phyloP scores from a whole-genome alignment of 2,888 invertebrate genomes.

The Plemyria rubiginata region DNA sequence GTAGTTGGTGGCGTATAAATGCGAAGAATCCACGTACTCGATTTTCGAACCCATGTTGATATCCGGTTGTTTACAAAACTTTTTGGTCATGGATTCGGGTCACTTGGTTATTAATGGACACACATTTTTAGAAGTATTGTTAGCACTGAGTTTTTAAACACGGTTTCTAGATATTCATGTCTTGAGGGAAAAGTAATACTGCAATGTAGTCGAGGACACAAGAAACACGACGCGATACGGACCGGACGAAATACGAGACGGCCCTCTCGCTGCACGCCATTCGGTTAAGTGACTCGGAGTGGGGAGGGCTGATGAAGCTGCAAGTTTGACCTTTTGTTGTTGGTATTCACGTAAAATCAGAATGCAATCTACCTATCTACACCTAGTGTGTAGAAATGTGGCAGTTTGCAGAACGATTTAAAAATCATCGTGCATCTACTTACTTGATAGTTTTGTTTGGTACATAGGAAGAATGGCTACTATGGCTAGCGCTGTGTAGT shows the following conservation, averaged over 20 bases:
- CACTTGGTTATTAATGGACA: conserved; percentile 53
- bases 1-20: conserved; percentile 95
- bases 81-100: conserved; percentile 47
- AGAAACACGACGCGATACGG: conserved; percentile 72
- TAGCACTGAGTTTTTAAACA: conserved; percentile 48
- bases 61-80: conserved; percentile 62
- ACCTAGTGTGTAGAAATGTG: conserved; percentile 3
- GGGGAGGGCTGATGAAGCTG: conserved; percentile 75
- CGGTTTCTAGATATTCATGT: conserved; percentile 59
- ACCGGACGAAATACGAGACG: conserved; percentile 55
- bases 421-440: too few relatives aligned
- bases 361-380: too few relatives aligned
- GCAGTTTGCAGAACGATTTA: conserved; percentile 1
- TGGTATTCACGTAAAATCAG: conserved; percentile 32
- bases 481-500: too few relatives aligned
- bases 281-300: conserved; percentile 62
- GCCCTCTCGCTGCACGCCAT: conserved; percentile 75
- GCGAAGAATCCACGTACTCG: conserved; percentile 95
- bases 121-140: conserved; percentile 54
- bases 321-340: conserved; percentile 60
- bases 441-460: too few relatives aligned
- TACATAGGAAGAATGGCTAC: too few relatives aligned
- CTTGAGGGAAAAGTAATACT: conserved; percentile 58
- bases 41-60: conserved; percentile 94
- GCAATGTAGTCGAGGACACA: conserved; percentile 62